Percentiles rank a stretch among this genome's conserved stretches.
These are phyloP conservation scores for Okapia johnstoni DNA, from an alignment of 2,113 vertebrate genomes.

Conservation along the genomic window DNA sequence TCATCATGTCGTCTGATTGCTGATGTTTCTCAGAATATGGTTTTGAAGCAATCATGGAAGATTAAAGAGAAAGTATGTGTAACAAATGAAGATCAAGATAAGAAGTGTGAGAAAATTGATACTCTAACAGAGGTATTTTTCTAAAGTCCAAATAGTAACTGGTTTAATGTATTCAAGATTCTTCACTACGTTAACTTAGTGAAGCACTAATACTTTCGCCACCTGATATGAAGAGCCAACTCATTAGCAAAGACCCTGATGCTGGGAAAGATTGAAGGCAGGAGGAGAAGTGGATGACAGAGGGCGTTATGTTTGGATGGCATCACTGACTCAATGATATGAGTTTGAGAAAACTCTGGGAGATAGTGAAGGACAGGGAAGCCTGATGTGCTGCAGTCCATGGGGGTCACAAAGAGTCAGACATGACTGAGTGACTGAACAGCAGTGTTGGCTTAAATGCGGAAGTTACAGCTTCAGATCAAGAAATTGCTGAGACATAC, in stretches of 20 bases:
- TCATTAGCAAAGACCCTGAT: not conserved
- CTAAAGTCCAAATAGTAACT: not conserved
- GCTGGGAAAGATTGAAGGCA: not conserved
- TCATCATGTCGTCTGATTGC: not conserved
- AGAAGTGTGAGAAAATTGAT: not conserved
- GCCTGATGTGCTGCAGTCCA: not conserved
- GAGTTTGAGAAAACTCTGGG: not conserved
- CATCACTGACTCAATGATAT: not conserved
- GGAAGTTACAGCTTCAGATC: not conserved
- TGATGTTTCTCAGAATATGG: not conserved
- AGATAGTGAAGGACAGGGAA: not conserved
- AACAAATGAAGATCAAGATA: not conserved
- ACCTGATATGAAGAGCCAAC: not conserved
- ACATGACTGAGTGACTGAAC: not conserved
- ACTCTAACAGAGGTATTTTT: not conserved
- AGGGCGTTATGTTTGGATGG: not conserved
- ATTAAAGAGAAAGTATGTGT: not conserved
- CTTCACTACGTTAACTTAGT: not conserved
- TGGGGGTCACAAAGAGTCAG: not conserved
- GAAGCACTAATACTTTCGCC: not conserved
- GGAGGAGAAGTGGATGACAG: not conserved
- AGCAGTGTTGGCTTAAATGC: not conserved
- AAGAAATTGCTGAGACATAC: not conserved
- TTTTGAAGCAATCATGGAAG: not conserved
- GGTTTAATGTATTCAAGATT: not conserved